A percentile compares a stretch with the other conserved stretches of the same genome.
Evolutionary conservation across 2,113 vertebrate genomes (phyloP).

Genomic region (Myrmophylax atrothorax): DNA sequence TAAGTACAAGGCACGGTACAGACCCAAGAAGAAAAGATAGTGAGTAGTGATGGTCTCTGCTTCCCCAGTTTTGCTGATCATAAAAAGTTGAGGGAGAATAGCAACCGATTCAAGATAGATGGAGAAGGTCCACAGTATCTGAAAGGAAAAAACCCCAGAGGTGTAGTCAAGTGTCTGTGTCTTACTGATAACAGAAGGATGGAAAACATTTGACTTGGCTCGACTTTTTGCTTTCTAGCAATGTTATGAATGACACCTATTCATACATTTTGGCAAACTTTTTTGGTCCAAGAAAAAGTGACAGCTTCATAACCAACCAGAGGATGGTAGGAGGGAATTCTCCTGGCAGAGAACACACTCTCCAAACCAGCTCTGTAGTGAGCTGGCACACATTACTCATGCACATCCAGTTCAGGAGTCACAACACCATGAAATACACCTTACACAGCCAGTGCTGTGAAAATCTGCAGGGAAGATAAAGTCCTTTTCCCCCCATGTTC

Average conservation of each 20-base stretch:
- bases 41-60: slow-evolving; percentile 99
- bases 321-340: accelerated
- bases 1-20: slow-evolving; percentile 96
- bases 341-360: not conserved
- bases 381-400: not conserved
- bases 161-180: not conserved
- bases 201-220: not conserved
- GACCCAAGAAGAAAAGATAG: slow-evolving; percentile 97
- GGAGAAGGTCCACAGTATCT: slow-evolving; percentile 99
- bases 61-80: slow-evolving; percentile 99
- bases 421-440: not conserved
- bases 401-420: not conserved
- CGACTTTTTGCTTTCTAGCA: not conserved
- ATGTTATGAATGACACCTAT: not conserved
- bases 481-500: not conserved
- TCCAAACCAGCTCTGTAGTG: not conserved
- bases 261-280: not conserved
- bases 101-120: slow-evolving; percentile 97
- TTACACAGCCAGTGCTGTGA: not conserved
- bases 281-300: not conserved
- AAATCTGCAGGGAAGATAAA: not conserved
- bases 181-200: not conserved
- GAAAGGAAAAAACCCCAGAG: not conserved
- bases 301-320: not conserved
- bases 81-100: slow-evolving; percentile 98